phyloP scores from a whole-genome alignment of 2,888 invertebrate species.

The Rutpela maculata region DNA sequence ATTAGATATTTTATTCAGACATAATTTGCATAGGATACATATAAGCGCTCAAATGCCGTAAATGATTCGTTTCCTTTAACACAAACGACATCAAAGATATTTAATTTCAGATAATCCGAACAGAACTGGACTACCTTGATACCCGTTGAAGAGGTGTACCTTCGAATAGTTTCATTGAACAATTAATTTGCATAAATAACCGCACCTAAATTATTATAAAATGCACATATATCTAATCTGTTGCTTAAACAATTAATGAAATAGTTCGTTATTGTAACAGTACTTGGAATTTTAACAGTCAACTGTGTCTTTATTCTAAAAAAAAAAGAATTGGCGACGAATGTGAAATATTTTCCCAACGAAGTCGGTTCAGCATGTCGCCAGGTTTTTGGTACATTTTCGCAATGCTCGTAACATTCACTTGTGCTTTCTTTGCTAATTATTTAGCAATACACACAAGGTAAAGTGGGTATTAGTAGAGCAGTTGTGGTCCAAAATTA shows the following conservation, averaged over 20 bases:
- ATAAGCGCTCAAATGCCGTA: too few relatives aligned
- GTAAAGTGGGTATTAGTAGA: too few relatives aligned
- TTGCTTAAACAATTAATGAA: neutral
- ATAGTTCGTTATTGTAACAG: neutral
- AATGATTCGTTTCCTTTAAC: neutral
- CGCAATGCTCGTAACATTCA: neutral
- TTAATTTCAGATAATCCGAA: neutral
- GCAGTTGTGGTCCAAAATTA: too few relatives aligned
- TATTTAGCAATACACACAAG: neutral
- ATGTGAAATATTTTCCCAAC: neutral
- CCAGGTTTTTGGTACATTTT: neutral
- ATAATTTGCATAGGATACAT: too few relatives aligned
- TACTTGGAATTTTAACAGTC: neutral
- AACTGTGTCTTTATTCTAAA: neutral
- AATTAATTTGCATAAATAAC: slow-evolving; percentile 13
- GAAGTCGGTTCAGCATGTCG: neutral
- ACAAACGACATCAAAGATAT: neutral
- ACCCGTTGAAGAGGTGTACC: neutral
- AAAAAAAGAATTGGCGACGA: neutral
- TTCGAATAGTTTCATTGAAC: slow-evolving; percentile 24
- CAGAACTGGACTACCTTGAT: slow-evolving; percentile 20
- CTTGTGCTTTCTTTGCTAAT: neutral
- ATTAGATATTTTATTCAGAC: too few relatives aligned
- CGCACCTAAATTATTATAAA: slow-evolving; percentile 26
- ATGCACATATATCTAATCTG: neutral